phyloP scores from a whole-genome alignment of 2,113 vertebrate species.

The Setophaga petechia region DNA sequence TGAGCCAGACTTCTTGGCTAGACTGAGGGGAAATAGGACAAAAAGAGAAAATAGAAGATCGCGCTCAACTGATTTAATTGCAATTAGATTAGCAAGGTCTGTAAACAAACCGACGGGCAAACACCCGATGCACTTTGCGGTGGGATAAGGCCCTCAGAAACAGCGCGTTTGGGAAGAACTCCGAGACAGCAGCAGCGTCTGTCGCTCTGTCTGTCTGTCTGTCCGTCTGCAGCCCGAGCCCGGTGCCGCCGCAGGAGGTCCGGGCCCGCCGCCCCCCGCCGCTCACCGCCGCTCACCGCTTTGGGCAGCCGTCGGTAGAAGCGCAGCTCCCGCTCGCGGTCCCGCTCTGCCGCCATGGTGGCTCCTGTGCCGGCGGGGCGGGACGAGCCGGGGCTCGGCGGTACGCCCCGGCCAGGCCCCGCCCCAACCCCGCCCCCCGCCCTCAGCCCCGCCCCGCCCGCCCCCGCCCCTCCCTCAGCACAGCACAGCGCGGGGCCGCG shows the following conservation, averaged over 20 bases:
- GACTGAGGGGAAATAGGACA: neutral
- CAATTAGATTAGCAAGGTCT: accelerated
- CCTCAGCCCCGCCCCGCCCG: no score
- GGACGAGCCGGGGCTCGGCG: neutral
- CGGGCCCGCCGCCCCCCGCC: neutral
- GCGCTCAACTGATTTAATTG: accelerated
- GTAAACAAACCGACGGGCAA: neutral
- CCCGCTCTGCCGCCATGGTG: neutral
- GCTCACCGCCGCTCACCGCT: neutral
- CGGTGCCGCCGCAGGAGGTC: neutral
- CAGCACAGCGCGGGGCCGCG: neutral
- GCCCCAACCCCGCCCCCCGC: neutral
- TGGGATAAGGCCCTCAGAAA: accelerated
- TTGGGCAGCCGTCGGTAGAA: neutral
- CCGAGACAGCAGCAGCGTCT: neutral
- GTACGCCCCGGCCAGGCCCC: neutral
- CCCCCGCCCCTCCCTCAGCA: neutral
- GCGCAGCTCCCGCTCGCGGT: neutral
- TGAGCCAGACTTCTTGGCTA: neutral
- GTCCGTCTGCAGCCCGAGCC: neutral
- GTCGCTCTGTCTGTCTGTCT: neutral
- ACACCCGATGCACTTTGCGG: accelerated
- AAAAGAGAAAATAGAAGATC: neutral
- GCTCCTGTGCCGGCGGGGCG: neutral
- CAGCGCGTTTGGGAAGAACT: accelerated